Conservation (phyloP, 2,888 invertebrate species). For the Stegophylla sp. region DNA sequence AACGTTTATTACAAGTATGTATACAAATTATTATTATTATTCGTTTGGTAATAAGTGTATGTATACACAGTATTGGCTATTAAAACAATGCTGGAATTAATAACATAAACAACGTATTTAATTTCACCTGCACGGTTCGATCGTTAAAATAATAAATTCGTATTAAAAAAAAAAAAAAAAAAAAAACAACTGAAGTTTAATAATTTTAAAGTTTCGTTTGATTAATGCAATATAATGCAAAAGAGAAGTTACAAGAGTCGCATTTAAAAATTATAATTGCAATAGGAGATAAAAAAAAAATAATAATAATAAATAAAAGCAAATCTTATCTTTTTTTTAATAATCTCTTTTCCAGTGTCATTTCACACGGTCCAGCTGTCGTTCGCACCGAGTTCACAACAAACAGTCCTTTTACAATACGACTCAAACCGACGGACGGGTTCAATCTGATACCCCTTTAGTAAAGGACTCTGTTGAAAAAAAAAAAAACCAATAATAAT, state of each 20-base stretch:
- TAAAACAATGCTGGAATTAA: too few relatives aligned
- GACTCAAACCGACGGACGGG: background rate
- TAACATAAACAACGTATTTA: too few relatives aligned
- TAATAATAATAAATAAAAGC: background rate
- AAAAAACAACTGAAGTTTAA: too few relatives aligned
- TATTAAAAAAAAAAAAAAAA: too few relatives aligned
- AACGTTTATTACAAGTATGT: too few relatives aligned
- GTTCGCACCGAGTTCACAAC: slow-evolving; percentile 13
- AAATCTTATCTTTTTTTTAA: background rate
- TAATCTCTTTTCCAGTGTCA: background rate
- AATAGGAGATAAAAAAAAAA: background rate
- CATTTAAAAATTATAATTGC: background rate
- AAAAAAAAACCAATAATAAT: background rate
- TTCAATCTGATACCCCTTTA: slow-evolving; percentile 19
- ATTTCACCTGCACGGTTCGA: too few relatives aligned
- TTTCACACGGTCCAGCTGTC: background rate
- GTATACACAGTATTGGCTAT: too few relatives aligned
- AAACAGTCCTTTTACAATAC: background rate
- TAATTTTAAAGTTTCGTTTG: background rate
- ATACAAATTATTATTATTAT: too few relatives aligned
- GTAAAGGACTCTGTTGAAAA: background rate
- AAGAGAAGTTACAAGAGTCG: background rate
- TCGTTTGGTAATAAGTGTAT: too few relatives aligned
- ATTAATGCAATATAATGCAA: background rate
- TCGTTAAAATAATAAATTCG: background rate